phyloP scores from a whole-genome alignment of 2,797 vertebrate species.

The Pteropus rufus region DNA sequence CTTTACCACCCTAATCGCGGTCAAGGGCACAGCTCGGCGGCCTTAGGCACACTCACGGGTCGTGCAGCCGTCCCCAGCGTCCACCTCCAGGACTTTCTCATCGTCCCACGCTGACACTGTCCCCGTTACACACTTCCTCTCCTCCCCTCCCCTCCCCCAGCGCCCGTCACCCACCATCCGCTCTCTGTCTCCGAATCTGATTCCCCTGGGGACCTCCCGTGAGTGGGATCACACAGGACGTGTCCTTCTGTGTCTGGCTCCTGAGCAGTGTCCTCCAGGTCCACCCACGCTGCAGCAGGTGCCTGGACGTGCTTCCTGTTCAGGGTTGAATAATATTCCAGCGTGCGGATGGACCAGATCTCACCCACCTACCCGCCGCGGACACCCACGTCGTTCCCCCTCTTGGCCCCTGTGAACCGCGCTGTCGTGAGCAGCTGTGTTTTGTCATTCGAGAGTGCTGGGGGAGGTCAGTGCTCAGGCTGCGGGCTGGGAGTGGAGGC shows the following conservation, averaged over 20 bases:
- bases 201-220: background rate
- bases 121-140: background rate
- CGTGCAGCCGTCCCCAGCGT: fast-evolving
- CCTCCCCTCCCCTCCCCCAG: background rate
- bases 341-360: fast-evolving
- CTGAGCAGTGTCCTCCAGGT: background rate
- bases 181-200: background rate
- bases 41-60: fast-evolving
- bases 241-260: background rate
- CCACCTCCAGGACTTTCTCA: background rate
- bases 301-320: background rate
- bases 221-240: background rate
- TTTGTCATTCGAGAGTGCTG: background rate
- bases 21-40: background rate
- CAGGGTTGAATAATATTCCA: background rate
- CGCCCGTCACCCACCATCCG: background rate
- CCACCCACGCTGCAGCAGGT: fast-evolving
- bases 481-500: background rate
- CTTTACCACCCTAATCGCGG: background rate
- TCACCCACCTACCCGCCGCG: fast-evolving
- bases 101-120: background rate
- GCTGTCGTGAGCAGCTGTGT: background rate
- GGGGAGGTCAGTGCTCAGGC: background rate
- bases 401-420: background rate
- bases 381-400: fast-evolving